A percentile compares a stretch with the other conserved stretches of the same genome.
phyloP scores from a whole-genome alignment of 2,113 vertebrate species.

The Sorex araneus region DNA sequence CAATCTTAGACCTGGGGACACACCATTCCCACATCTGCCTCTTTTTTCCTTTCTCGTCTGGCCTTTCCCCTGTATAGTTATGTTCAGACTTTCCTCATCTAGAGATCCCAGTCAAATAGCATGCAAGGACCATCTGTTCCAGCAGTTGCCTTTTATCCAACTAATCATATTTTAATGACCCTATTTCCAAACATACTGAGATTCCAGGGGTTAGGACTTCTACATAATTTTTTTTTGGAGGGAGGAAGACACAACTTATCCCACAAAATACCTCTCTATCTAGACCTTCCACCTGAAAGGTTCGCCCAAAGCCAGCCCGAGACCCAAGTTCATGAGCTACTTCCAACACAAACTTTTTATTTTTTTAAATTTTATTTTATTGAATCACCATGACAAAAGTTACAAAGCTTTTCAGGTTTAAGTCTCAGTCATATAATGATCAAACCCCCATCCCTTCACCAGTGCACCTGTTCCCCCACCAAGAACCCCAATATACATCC shows the following conservation, averaged over 20 bases:
- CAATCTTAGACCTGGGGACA: neutral
- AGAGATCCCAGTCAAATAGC: neutral
- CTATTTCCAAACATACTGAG: neutral
- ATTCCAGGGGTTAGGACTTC: neutral
- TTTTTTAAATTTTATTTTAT: no score
- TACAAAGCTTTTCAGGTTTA: no score
- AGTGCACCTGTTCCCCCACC: no score
- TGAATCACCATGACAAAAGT: no score
- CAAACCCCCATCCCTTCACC: no score
- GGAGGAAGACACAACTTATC: neutral
- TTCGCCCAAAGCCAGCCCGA: neutral
- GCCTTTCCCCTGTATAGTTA: no score
- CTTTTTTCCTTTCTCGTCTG: neutral
- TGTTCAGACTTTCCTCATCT: no score
- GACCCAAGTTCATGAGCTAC: neutral
- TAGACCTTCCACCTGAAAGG: neutral
- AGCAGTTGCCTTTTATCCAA: conserved; percentile 2
- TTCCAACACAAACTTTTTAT: neutral
- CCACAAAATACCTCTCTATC: neutral
- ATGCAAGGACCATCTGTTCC: neutral
- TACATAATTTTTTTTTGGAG: neutral
- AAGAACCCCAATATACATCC: no score
- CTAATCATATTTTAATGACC: conserved; percentile 3
- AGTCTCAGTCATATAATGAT: no score
- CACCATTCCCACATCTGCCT: neutral